Conservation (phyloP, 2,888 invertebrate species). For the Melanchra persicariae region DNA sequence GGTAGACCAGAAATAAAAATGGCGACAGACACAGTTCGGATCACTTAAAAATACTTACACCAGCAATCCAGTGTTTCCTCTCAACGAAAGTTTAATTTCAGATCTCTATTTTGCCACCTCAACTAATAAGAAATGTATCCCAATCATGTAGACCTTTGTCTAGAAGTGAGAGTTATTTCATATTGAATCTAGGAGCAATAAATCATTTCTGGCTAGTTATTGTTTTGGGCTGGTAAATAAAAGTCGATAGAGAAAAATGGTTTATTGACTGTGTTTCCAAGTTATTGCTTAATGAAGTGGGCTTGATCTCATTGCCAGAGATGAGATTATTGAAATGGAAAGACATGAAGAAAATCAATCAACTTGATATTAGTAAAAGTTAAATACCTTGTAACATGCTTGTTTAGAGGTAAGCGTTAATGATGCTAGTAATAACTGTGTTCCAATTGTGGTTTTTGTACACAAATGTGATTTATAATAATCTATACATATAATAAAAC, state of each 20-base stretch:
- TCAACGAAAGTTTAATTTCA: not conserved
- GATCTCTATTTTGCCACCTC: not conserved
- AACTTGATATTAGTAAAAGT: not conserved
- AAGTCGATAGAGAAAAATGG: constrained; percentile 52
- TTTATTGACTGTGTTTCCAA: constrained; percentile 17
- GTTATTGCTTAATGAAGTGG: constrained; percentile 47
- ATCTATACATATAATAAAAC: no score
- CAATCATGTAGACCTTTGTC: constrained; percentile 12
- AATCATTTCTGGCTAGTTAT: constrained; percentile 41
- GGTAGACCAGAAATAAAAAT: no score
- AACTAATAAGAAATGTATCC: constrained; percentile 4
- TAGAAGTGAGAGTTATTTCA: constrained; percentile 29
- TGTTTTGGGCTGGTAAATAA: constrained; percentile 49
- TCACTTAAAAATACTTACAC: no score
- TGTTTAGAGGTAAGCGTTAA: no score
- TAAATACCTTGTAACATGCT: no score
- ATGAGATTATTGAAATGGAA: constrained; percentile 18
- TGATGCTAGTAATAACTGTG: no score
- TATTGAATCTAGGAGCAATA: constrained; percentile 43
- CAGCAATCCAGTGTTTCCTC: not conserved
- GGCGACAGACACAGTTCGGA: no score
- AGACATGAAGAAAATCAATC: constrained; percentile 15
- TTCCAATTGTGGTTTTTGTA: no score
- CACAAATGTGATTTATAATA: no score
- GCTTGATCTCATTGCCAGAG: constrained; percentile 33